These are phyloP conservation scores for Pocillopora verrucosa DNA, from an alignment of 64 coral and sea anemone species.

Conservation along the genomic window DNA sequence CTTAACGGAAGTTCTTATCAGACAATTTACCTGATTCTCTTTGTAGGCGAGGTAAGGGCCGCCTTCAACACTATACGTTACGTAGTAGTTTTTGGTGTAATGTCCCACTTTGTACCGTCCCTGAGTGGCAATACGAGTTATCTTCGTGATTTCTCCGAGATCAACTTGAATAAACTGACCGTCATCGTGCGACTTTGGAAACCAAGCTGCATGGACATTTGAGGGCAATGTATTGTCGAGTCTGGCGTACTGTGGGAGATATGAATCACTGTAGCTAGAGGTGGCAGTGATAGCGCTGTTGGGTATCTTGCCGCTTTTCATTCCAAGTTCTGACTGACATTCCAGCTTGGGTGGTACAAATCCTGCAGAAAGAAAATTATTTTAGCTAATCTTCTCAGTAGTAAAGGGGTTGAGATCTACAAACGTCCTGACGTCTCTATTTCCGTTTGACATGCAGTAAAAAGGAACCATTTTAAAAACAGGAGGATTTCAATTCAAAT, in stretches of 20 bases:
- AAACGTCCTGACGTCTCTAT: no score
- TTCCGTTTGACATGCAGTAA: no score
- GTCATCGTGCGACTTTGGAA: conserved; percentile 36
- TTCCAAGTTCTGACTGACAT: conserved; percentile 37
- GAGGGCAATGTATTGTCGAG: conserved; percentile 28
- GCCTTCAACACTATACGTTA: conserved; percentile 50
- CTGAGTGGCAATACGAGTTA: conserved; percentile 66
- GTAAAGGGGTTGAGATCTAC: no score
- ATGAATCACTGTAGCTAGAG: conserved; percentile 51
- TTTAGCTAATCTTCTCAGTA: no score
- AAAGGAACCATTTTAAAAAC: no score
- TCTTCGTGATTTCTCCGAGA: conserved; percentile 52
- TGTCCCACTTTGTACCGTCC: conserved; percentile 67
- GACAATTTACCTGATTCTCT: not conserved
- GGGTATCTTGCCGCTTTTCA: conserved; percentile 58
- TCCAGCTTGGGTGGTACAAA: not conserved
- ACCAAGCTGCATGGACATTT: conserved; percentile 32
- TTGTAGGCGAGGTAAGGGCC: conserved; percentile 11
- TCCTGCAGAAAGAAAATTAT: not conserved
- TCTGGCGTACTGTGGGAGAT: conserved; percentile 44
- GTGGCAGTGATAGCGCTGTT: conserved; percentile 33
- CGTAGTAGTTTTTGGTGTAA: conserved; percentile 67
- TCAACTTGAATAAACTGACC: conserved; percentile 69
- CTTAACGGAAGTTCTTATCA: not conserved
- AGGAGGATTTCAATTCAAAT: no score